These are phyloP conservation scores for Subanguina moxae DNA, from an alignment of 1,140 invertebrate species.

Conservation along the genomic window DNA sequence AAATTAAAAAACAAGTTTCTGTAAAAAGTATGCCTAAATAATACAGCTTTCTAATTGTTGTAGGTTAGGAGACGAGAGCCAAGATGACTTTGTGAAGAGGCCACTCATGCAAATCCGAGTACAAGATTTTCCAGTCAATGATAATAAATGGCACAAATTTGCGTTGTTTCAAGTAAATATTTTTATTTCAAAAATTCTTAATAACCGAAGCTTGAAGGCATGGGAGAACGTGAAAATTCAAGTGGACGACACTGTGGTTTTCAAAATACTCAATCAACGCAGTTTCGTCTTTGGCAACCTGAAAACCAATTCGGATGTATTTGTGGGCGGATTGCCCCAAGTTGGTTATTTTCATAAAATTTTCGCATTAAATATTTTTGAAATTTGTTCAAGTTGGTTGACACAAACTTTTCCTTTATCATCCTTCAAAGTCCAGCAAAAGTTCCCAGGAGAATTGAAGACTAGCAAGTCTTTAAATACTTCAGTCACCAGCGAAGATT, in stretches of 20 bases:
- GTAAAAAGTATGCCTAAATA: too few relatives aligned
- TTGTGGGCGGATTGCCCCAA: constrained; percentile 84
- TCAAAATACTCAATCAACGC: constrained; percentile 67
- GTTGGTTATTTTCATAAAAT: constrained; percentile 68
- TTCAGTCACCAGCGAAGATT: background rate
- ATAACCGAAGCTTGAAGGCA: constrained; percentile 36
- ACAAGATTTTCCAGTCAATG: constrained; percentile 40
- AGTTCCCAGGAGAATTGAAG: constrained; percentile 2
- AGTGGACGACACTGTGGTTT: constrained; percentile 51
- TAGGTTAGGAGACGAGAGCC: constrained; percentile 71
- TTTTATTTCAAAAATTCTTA: background rate
- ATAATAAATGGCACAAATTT: constrained; percentile 45
- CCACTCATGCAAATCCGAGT: constrained; percentile 47
- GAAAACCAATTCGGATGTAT: constrained; percentile 79
- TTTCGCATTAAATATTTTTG: constrained; percentile 1
- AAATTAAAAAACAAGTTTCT: too few relatives aligned
- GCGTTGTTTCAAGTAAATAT: constrained; percentile 45
- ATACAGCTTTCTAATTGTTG: constrained; percentile 69
- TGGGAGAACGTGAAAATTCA: constrained; percentile 57
- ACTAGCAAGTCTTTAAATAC: background rate
- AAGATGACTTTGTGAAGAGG: constrained; percentile 65
- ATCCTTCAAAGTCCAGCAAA: background rate
- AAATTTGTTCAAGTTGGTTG: constrained; percentile 5
- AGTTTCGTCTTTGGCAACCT: constrained; percentile 81
- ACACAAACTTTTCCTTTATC: background rate